Evolutionary conservation across 2,797 vertebrate genomes (phyloP).

Genomic region (Coluber constrictor): DNA sequence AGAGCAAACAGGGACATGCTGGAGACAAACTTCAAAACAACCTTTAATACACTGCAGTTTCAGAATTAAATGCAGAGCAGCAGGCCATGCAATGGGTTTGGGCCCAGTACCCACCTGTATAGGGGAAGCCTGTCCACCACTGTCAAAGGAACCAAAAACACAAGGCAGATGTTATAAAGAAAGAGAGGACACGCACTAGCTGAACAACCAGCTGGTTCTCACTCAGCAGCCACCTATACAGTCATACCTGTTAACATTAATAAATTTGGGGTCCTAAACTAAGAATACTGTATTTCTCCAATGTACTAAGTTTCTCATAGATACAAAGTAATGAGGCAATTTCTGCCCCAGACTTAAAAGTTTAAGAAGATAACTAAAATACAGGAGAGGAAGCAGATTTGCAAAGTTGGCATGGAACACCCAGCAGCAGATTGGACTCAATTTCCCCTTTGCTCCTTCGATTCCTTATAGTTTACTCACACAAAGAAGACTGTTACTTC

Average conservation of each 20-base stretch:
- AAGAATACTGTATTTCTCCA: neutral
- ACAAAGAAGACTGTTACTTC: neutral
- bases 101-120: slow-evolving; percentile 51
- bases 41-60: neutral
- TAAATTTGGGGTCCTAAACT: neutral
- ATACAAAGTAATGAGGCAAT: neutral
- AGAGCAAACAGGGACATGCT: neutral
- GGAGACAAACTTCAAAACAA: neutral
- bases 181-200: neutral
- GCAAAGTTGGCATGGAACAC: neutral
- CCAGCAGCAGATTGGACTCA: neutral
- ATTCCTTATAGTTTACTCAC: neutral
- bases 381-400: neutral
- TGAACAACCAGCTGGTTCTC: neutral
- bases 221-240: neutral
- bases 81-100: neutral
- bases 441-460: neutral
- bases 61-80: neutral
- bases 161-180: slow-evolving; percentile 50
- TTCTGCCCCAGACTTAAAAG: neutral
- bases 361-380: neutral
- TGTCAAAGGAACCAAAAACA: slow-evolving; percentile 56
- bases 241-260: neutral
- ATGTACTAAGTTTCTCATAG: neutral
- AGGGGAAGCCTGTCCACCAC: slow-evolving; percentile 43